Evolutionary conservation across 2,888 invertebrate species (phyloP), one percentile per base, ranked within the genome.

Genomic region (Thymelicus lineola): DNA sequence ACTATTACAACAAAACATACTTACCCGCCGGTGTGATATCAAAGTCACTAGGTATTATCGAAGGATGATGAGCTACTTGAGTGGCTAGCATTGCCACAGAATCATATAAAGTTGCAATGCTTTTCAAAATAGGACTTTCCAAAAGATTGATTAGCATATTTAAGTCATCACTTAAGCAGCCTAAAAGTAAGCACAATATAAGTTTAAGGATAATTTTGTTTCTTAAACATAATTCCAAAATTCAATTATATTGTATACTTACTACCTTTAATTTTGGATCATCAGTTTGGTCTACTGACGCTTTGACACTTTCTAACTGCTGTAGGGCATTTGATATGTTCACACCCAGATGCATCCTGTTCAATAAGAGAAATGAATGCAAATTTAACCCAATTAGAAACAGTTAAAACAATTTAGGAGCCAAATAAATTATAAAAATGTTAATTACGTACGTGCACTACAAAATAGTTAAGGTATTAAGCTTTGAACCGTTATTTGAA

Each of bases 281-380:
- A 80, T 97, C 97, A 75, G 96, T 96, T 80, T 97, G 97, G 83
- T 97, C 97, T 50, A 98, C 96, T 67, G 97, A 95, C 82, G 97
- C 95, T 86, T 98, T 98, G 45, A 98, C 97, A 79, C 97, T 97
- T 88, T 98, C 98, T 81, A 98, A 93, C 83, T 98, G 95, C 88
- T 97, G 97, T 75, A 98, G 94, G 73, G 98, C 98, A 84, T 97
- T 97, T 48, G 98, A 98, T 85, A 98, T 97, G 93, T 98, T 98
- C 87, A 94, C 95, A 75, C 95, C 95, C 60, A 94, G 86, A 81
- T 90, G 91, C 95, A 95, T 95, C 65, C 79, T 91, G 77, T 10
- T 55, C n/a, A 48, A 14, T 15, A 42, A 42, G 4, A 42, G 9
- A 42, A 12, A 42, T 9, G 9, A 42, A 42, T 7, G 12, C 2